Conservation (phyloP, 2,888 invertebrate species). For the Myopa testacea region DNA sequence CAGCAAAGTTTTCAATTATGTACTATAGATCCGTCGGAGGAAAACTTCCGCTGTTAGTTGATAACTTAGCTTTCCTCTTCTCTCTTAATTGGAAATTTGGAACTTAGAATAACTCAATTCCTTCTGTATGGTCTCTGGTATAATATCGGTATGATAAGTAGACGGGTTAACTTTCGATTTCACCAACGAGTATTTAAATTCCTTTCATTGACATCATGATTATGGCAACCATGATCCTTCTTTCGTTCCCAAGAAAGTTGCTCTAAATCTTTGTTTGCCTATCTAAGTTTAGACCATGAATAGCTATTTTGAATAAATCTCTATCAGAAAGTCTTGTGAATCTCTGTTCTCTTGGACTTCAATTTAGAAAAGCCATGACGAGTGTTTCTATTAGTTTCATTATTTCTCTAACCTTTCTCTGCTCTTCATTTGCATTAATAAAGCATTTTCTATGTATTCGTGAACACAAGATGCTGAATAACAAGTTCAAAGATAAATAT, state of each 20-base stretch:
- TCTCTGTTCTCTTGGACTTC: background rate
- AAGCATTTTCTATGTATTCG: background rate
- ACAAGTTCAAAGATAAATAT: constrained; percentile 10
- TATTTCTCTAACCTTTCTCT: background rate
- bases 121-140: no score
- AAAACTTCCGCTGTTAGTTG: background rate
- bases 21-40: no score
- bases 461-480: background rate
- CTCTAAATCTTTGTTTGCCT: no score
- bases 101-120: no score
- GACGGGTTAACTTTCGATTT: no score
- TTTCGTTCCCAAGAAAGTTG: background rate
- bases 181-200: no score
- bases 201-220: no score
- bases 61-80: background rate
- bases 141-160: no score
- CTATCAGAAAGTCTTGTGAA: background rate
- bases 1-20: background rate
- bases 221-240: background rate
- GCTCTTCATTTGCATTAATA: background rate
- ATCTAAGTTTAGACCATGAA: background rate
- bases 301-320: background rate
- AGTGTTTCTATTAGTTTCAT: background rate
- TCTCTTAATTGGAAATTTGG: background rate
- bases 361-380: constrained; percentile 3